These are phyloP conservation scores for Eretmocerus hayati DNA, from an alignment of 2,888 invertebrate species.

Conservation along the genomic window DNA sequence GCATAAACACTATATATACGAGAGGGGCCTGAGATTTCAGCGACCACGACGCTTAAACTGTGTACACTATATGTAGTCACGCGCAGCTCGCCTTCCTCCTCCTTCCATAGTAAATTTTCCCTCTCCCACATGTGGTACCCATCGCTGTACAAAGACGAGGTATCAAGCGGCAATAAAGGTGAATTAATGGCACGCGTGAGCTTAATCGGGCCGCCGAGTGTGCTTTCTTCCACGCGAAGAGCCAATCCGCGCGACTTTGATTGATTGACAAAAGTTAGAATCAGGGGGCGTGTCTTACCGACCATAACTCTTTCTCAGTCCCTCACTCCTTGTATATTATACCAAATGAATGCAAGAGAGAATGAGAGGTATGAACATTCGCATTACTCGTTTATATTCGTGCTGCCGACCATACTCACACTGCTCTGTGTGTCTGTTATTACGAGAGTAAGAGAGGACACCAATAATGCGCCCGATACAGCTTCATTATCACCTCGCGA, in stretches of 20 bases:
- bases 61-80: too few species aligned
- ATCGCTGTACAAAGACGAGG: too few species aligned
- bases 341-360: too few species aligned
- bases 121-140: background rate
- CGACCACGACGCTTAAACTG: too few species aligned
- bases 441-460: constrained; percentile 38
- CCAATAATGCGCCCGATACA: constrained; percentile 42
- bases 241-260: constrained; percentile 15
- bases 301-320: constrained; percentile 38
- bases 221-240: constrained; percentile 16
- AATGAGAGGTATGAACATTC: too few species aligned
- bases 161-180: constrained; percentile 15
- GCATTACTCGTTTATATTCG: background rate
- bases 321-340: too few species aligned
- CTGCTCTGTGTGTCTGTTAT: background rate
- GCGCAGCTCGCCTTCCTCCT: too few species aligned
- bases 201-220: constrained; percentile 22
- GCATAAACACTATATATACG: too few species aligned
- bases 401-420: background rate
- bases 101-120: constrained; percentile 1
- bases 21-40: too few species aligned
- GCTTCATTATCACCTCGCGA: constrained; percentile 36
- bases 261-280: constrained; percentile 25
- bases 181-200: constrained; percentile 23
- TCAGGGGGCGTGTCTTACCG: constrained; percentile 24